Percentiles rank a stretch among this genome's conserved stretches.
Evolutionary conservation across 2,797 vertebrate genomes (phyloP).

Genomic region (Erethizon dorsatum): DNA sequence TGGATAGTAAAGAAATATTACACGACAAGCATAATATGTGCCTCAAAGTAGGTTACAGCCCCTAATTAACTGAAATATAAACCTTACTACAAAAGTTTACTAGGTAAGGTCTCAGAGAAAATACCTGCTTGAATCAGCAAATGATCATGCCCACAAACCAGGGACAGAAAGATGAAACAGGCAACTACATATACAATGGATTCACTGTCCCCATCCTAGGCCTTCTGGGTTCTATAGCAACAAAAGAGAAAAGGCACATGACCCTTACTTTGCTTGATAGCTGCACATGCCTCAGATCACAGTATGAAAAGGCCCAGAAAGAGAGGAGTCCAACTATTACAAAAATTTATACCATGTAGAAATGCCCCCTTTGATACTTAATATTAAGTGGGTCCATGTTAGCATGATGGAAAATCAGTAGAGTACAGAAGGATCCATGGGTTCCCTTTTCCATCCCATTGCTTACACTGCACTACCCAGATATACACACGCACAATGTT

Average conservation of each 20-base stretch:
- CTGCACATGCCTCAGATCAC: not conserved
- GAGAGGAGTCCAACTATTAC: not conserved
- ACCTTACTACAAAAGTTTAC: not conserved
- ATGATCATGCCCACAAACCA: not conserved
- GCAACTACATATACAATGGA: not conserved
- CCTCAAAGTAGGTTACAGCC: not conserved
- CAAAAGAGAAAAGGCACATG: not conserved
- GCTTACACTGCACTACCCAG: not conserved
- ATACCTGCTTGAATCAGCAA: not conserved
- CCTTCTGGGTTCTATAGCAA: not conserved
- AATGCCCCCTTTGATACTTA: not conserved
- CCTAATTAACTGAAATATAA: not conserved
- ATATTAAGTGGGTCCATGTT: not conserved
- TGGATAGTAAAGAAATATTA: not conserved
- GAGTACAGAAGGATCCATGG: not conserved
- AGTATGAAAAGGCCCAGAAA: not conserved
- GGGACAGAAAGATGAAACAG: not conserved
- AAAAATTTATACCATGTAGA: not conserved
- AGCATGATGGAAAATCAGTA: not conserved
- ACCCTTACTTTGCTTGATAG: not conserved
- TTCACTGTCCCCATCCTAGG: not conserved
- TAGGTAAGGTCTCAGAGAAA: not conserved
- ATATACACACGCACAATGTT: not conserved
- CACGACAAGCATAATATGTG: not conserved
- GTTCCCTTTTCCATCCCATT: not conserved